Conservation (phyloP, 2,888 invertebrate genomes). For the Diachrysia chrysitis region DNA sequence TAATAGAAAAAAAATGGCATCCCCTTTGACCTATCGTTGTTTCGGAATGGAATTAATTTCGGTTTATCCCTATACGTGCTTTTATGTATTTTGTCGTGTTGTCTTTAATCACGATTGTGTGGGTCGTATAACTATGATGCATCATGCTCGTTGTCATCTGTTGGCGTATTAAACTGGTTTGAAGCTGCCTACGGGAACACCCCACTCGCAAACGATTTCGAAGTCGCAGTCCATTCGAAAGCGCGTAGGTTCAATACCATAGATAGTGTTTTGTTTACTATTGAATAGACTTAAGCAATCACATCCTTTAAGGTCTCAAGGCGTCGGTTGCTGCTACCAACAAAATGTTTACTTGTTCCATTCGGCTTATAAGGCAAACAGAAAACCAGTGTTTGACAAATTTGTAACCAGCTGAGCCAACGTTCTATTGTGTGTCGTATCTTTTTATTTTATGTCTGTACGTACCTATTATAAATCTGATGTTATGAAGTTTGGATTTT, state of each 20-base stretch:
- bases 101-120: constrained; percentile 42
- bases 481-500: neutral
- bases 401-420: constrained; percentile 1
- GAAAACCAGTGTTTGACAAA: constrained; percentile 1
- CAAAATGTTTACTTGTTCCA: constrained; percentile 2
- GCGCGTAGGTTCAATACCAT: constrained; percentile 33
- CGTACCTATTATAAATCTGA: neutral
- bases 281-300: constrained; percentile 9
- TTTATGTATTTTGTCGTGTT: constrained; percentile 50
- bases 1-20: constrained; percentile 64
- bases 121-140: constrained; percentile 40
- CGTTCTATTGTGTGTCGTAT: constrained; percentile 3
- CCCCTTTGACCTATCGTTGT: constrained; percentile 54
- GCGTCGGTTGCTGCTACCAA: neutral
- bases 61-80: constrained; percentile 39
- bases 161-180: constrained; percentile 44
- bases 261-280: constrained; percentile 1
- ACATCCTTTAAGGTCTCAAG: neutral
- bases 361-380: constrained; percentile 1
- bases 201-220: constrained; percentile 41
- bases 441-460: neutral
- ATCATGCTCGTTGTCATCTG: constrained; percentile 38
- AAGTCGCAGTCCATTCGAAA: constrained; percentile 15
- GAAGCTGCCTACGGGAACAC: constrained; percentile 38
- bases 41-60: constrained; percentile 51